These are phyloP conservation scores for Sinonovacula constricta DNA, from an alignment of 1,140 invertebrate genomes.

Conservation along the genomic window DNA sequence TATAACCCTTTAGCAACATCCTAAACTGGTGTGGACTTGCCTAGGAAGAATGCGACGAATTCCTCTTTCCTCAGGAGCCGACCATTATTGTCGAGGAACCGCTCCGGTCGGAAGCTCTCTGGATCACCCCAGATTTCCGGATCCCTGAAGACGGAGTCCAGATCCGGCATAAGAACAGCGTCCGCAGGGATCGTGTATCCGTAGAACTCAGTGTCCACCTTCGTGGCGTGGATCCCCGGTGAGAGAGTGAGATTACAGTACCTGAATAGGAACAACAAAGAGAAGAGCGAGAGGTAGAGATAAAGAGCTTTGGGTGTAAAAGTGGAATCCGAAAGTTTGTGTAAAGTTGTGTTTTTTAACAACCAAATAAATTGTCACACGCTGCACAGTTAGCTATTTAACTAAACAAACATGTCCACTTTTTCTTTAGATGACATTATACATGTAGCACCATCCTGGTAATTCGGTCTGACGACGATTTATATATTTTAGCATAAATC, in stretches of 20 bases:
- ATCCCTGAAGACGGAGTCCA: slow-evolving; percentile 67
- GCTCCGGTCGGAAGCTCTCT: slow-evolving; percentile 84
- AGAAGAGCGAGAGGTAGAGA: background rate
- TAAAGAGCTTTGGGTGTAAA: background rate
- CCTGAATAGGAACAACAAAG: background rate
- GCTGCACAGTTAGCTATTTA: slow-evolving; percentile 69
- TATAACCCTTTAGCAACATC: too few species aligned
- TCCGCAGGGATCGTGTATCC: slow-evolving; percentile 70
- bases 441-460: too few species aligned
- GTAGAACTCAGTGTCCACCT: slow-evolving; percentile 56
- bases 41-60: slow-evolving; percentile 56
- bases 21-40: too few species aligned
- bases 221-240: background rate
- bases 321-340: background rate
- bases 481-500: too few species aligned
- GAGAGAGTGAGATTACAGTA: slow-evolving; percentile 20
- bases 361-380: slow-evolving; percentile 56
- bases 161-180: slow-evolving; percentile 67
- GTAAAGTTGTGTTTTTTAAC: background rate
- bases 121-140: slow-evolving; percentile 83
- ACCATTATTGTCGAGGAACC: slow-evolving; percentile 76
- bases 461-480: too few species aligned
- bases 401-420: too few species aligned
- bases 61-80: slow-evolving; percentile 26
- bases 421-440: too few species aligned